These are phyloP conservation scores for Exocentrus adspersus DNA, from an alignment of 2,888 invertebrate species.

Conservation along the genomic window DNA sequence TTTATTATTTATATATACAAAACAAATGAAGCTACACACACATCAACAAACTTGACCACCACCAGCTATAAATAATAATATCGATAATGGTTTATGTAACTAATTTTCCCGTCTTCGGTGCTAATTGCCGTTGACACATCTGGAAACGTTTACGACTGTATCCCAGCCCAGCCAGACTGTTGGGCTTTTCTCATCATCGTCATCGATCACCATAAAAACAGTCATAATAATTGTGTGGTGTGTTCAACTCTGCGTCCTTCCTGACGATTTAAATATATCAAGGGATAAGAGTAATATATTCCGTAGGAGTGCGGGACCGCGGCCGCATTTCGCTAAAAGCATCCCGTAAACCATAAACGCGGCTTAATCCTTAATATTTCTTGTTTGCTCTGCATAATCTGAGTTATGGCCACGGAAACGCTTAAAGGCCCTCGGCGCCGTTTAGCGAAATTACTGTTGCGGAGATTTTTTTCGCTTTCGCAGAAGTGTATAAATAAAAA, in stretches of 20 bases:
- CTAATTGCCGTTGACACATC: slow-evolving; percentile 18
- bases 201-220: no score
- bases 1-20: slow-evolving; percentile 1
- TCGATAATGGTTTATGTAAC: slow-evolving; percentile 12
- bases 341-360: slow-evolving; percentile 7
- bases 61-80: slow-evolving; percentile 4
- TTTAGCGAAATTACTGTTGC: not conserved
- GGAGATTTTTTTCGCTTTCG: no score
- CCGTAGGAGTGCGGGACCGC: slow-evolving; percentile 16
- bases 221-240: not conserved
- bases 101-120: slow-evolving; percentile 15
- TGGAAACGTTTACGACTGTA: not conserved
- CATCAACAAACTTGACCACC: no score
- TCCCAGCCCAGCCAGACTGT: not conserved
- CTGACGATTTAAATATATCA: slow-evolving; percentile 14
- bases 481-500: no score
- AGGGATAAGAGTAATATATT: slow-evolving; percentile 17
- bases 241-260: not conserved
- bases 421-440: slow-evolving; percentile 10
- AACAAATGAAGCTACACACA: not conserved
- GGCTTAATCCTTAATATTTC: slow-evolving; percentile 36
- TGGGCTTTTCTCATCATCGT: not conserved
- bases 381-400: slow-evolving; percentile 38
- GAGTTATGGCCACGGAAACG: slow-evolving; percentile 29
- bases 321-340: slow-evolving; percentile 34